Evolutionary conservation across 2,888 invertebrate species (phyloP), one percentile per base, ranked within the genome.

Genomic region (Hydriomena furcata): DNA sequence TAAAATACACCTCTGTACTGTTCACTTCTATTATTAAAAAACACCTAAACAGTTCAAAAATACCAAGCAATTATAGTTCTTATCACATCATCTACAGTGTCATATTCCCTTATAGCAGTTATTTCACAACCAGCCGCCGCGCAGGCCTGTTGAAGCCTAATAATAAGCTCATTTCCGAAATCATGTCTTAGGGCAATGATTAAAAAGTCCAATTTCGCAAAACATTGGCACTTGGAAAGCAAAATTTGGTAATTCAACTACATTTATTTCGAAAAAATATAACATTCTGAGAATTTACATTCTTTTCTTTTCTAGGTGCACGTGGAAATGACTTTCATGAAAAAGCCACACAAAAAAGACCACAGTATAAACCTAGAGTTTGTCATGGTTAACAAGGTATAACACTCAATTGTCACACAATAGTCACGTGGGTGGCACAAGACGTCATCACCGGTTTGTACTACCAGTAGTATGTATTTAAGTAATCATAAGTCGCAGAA

Each of bases 81-180:
- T 75, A 73, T 57, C 58, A 59, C 59, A 43, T 52, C 52, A 66
- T 61, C 55, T 60, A 63, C 73, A 67, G 66, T 72, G 69, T 71
- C 63, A 73, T 71, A 72, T 72, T 74, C 68, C 73, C 65, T 58
- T 67, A 68, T 63, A 73, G 76, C 71, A 71, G 62, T 70, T 59
- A 61, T 68, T 69, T 84, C 84, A 84, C 84, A 84, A 84, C 83
- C 78, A 72, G 73, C 78, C 81, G 70, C 68, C 67, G 66, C 81
- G 70, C 68, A 67, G 66, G 66, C 68, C 60, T 64, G 65, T 60
- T 60, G 70, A 72, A 71, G 72, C 69, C 77, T 76, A 76, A 60
- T 32, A 58, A 52, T 80, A 84, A 84, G 84, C 82, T 83, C 83
- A 69, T 79, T 60, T 61, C 58, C 25, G 63, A 73, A 49, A 69